Evolutionary conservation across 2,113 vertebrate species (phyloP).

Genomic region (Nipponia nippon): DNA sequence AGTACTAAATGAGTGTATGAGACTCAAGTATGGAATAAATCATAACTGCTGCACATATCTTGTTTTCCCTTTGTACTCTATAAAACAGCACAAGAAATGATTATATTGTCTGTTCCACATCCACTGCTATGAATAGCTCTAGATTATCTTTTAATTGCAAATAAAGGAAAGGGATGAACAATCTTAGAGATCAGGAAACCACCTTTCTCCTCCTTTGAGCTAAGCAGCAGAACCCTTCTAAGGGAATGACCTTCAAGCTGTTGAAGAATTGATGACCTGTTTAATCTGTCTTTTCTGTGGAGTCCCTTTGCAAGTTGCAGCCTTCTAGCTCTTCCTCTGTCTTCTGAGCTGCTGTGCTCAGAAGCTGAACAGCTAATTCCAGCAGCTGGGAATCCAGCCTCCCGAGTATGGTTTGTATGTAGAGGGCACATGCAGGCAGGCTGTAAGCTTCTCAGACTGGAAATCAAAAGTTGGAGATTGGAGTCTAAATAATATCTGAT

Average conservation of each 20-base stretch:
- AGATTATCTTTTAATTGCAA: neutral
- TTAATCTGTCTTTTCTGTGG: neutral
- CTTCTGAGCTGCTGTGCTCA: neutral
- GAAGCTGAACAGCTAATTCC: neutral
- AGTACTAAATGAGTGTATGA: neutral
- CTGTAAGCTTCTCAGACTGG: neutral
- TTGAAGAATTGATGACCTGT: neutral
- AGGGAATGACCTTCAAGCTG: neutral
- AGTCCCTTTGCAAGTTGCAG: neutral
- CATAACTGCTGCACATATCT: neutral
- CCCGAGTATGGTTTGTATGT: neutral
- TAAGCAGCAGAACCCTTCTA: neutral
- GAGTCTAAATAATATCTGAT: neutral
- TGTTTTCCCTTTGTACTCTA: neutral
- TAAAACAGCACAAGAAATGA: neutral
- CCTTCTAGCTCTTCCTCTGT: neutral
- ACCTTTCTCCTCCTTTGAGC: neutral
- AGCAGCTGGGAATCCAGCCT: neutral
- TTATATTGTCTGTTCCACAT: neutral
- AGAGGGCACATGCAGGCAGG: neutral
- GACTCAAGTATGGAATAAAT: neutral
- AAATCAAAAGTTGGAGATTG: neutral
- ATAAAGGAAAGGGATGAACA: neutral
- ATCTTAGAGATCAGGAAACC: neutral
- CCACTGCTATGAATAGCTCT: neutral